Evolutionary conservation across 2,113 vertebrate species (phyloP).

Genomic region (Kryptolebias marmoratus): DNA sequence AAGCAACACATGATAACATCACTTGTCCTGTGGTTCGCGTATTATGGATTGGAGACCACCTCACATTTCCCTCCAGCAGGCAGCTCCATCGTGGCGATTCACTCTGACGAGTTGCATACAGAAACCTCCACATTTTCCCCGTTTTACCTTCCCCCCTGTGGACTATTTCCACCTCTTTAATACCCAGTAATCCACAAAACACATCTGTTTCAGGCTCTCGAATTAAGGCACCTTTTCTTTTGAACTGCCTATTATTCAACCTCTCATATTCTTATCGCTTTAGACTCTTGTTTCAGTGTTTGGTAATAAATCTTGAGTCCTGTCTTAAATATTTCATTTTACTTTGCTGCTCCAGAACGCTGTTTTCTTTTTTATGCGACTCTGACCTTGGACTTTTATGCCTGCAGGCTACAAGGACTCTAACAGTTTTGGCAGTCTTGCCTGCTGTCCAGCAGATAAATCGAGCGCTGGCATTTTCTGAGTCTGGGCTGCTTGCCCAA

Average conservation of each 20-base stretch:
- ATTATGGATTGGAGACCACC: constrained; percentile 21
- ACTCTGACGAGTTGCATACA: constrained; percentile 1
- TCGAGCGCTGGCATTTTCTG: constrained; percentile 51
- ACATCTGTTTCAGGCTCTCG: constrained; percentile 68
- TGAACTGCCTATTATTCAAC: constrained; percentile 46
- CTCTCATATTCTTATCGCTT: constrained; percentile 30
- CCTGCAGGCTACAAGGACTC: constrained; percentile 38
- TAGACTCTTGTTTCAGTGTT: constrained; percentile 35
- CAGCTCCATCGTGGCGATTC: constrained; percentile 10
- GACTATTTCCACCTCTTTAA: constrained; percentile 37
- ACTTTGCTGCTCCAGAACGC: constrained; percentile 23
- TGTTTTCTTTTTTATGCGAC: constrained; percentile 36
- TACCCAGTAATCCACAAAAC: constrained; percentile 42
- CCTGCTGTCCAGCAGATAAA: constrained; percentile 62
- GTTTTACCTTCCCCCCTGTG: constrained; percentile 12
- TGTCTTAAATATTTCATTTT: constrained; percentile 41
- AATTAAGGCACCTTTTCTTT: constrained; percentile 41
- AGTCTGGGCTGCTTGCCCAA: constrained; percentile 44
- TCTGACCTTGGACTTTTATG: constrained; percentile 58
- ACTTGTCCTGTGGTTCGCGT: constrained; percentile 28
- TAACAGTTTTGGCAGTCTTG: constrained; percentile 58
- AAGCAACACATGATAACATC: constrained; percentile 45
- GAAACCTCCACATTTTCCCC: constrained; percentile 19
- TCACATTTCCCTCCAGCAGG: constrained; percentile 17
- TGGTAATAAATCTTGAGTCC: constrained; percentile 59